phyloP scores from a whole-genome alignment of 2,113 vertebrate genomes.

The Erythrocercus mccallii region DNA sequence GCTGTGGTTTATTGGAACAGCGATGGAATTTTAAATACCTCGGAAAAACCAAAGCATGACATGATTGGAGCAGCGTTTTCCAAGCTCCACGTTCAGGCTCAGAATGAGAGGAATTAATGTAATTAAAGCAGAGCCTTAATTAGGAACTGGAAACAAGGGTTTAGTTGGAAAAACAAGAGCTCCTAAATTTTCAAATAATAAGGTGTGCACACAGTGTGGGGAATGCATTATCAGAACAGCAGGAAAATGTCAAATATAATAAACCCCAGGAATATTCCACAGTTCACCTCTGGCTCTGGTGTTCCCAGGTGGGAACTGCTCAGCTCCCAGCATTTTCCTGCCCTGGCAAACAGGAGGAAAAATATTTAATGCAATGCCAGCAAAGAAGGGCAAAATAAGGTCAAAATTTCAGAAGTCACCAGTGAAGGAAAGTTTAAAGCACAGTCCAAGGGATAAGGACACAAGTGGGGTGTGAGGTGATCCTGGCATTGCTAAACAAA shows the following conservation, averaged over 20 bases:
- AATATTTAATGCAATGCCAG: slow-evolving; percentile 13
- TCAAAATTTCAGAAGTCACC: background rate
- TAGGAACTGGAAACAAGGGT: slow-evolving; percentile 11
- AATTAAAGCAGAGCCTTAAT: slow-evolving; percentile 59
- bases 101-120: slow-evolving; percentile 6
- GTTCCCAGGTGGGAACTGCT: slow-evolving; percentile 49
- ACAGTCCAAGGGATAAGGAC: background rate
- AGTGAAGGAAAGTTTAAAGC: background rate
- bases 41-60: slow-evolving; percentile 21
- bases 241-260: slow-evolving; percentile 45
- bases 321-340: slow-evolving; percentile 38
- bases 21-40: slow-evolving; percentile 72
- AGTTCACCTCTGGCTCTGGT: slow-evolving; percentile 22
- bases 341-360: background rate
- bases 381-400: background rate
- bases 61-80: background rate
- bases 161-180: slow-evolving; percentile 40
- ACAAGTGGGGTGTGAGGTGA: accelerated
- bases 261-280: slow-evolving; percentile 29
- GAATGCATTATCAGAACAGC: background rate
- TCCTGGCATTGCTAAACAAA: background rate
- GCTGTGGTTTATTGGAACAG: slow-evolving; percentile 64
- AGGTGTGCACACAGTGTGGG: background rate
- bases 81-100: background rate
- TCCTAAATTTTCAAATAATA: slow-evolving; percentile 39